Percentiles rank a stretch among this genome's conserved stretches.
phyloP scores from a whole-genome alignment of 2,888 invertebrate genomes.

The Tanytarsus gracilentus region DNA sequence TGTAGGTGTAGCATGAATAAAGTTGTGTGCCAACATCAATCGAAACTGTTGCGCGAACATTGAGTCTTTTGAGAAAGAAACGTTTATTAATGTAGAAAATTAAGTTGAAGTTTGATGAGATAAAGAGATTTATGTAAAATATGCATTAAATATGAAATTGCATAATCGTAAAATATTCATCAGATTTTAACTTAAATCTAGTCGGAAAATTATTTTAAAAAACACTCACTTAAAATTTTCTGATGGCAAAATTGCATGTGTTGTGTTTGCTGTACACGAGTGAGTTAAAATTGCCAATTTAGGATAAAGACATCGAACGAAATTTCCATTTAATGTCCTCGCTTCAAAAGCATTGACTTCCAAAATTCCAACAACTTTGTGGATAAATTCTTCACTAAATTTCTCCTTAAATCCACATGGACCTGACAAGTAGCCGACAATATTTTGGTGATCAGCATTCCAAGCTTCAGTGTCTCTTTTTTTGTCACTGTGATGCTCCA shows the following conservation, averaged over 20 bases:
- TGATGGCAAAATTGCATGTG: slow-evolving; percentile 55
- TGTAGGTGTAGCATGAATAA: slow-evolving; percentile 66
- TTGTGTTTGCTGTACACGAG: slow-evolving; percentile 72
- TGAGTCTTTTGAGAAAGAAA: slow-evolving; percentile 46
- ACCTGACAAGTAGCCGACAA: slow-evolving; percentile 64
- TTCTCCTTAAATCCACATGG: slow-evolving; percentile 55
- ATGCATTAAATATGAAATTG: no score
- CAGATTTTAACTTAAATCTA: no score
- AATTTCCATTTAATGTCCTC: slow-evolving; percentile 54
- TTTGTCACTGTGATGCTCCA: slow-evolving; percentile 62
- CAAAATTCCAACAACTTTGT: slow-evolving; percentile 68
- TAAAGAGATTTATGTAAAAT: background rate
- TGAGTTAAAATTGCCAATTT: slow-evolving; percentile 67
- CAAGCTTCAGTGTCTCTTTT: slow-evolving; percentile 56
- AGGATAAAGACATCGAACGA: slow-evolving; percentile 68
- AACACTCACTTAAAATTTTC: slow-evolving; percentile 45
- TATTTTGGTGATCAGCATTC: slow-evolving; percentile 66
- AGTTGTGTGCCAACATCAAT: slow-evolving; percentile 57
- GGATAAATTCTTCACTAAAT: slow-evolving; percentile 64
- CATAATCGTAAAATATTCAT: no score
- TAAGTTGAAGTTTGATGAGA: background rate
- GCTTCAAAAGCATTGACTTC: slow-evolving; percentile 75
- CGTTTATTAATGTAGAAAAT: slow-evolving; percentile 1
- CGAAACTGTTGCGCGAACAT: slow-evolving; percentile 57
- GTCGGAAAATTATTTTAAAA: no score